phyloP scores from a whole-genome alignment of 2,113 vertebrate species.

The Ovis canadensis region DNA sequence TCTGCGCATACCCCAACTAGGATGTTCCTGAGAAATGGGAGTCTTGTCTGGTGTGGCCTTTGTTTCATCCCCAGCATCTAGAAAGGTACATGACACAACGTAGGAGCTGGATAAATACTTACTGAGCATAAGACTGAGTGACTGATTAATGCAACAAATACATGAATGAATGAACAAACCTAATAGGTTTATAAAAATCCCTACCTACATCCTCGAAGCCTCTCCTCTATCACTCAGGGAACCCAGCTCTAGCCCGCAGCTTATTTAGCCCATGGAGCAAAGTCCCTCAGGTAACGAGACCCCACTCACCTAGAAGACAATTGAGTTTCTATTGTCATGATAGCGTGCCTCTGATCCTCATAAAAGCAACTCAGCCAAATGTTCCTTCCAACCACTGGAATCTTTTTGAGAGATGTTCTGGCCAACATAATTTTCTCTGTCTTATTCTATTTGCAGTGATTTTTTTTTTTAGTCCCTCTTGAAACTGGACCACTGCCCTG shows the following conservation, averaged over 20 bases:
- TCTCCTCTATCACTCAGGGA: background rate
- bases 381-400: background rate
- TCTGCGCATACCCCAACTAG: background rate
- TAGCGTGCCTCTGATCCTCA: rapidly evolving
- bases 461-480: background rate
- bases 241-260: background rate
- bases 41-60: background rate
- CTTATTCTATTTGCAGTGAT: background rate
- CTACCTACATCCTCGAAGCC: background rate
- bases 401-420: background rate
- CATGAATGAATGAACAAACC: background rate
- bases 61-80: background rate
- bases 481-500: slow-evolving; percentile 17
- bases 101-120: background rate
- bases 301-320: background rate
- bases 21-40: background rate
- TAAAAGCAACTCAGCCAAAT: background rate
- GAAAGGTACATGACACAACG: background rate
- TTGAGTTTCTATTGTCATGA: background rate
- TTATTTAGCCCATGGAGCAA: background rate
- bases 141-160: background rate
- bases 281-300: background rate
- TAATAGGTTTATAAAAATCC: background rate
- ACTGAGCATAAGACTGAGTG: background rate
- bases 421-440: background rate